These are phyloP conservation scores for Neomorphus geoffroyi DNA, from an alignment of 2,797 vertebrate genomes.

Conservation along the genomic window DNA sequence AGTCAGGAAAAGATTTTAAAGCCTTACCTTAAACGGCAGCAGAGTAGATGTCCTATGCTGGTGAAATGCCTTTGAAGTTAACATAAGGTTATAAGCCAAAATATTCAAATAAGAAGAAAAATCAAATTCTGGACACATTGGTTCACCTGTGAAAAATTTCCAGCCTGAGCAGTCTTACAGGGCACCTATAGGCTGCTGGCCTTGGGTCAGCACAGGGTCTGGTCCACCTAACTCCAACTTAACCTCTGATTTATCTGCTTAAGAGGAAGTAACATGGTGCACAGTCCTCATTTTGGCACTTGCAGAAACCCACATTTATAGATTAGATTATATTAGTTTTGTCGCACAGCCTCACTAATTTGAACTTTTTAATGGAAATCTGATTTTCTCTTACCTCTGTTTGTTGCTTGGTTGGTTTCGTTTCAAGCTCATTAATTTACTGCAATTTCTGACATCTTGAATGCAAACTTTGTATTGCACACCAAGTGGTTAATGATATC, in stretches of 20 bases:
- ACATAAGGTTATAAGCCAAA: slow-evolving; percentile 38
- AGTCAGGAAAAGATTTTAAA: slow-evolving; percentile 40
- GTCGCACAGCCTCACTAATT: not conserved
- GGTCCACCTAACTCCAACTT: not conserved
- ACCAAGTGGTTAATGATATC: not conserved
- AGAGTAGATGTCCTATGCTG: slow-evolving; percentile 2
- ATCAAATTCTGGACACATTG: not conserved
- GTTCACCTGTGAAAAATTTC: not conserved
- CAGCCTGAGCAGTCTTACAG: not conserved
- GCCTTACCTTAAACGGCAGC: slow-evolving; percentile 54
- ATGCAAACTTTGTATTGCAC: not conserved
- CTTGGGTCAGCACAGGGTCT: not conserved
- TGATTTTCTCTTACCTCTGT: not conserved
- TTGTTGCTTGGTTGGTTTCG: not conserved
- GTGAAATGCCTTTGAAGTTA: slow-evolving; percentile 70
- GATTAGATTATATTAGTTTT: not conserved
- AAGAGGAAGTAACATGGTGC: not conserved
- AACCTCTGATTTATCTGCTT: slow-evolving; percentile 1
- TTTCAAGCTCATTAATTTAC: not conserved
- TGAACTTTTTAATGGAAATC: not conserved
- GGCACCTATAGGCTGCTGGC: not conserved
- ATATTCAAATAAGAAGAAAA: slow-evolving; percentile 47
- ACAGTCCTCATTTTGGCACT: not conserved
- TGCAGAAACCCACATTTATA: not conserved
- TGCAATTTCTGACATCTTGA: not conserved